A percentile compares a stretch with the other conserved stretches of the same genome.
These are phyloP conservation scores for Calliscelio sp. DNA, from an alignment of 2,888 invertebrate genomes.

Conservation along the genomic window DNA sequence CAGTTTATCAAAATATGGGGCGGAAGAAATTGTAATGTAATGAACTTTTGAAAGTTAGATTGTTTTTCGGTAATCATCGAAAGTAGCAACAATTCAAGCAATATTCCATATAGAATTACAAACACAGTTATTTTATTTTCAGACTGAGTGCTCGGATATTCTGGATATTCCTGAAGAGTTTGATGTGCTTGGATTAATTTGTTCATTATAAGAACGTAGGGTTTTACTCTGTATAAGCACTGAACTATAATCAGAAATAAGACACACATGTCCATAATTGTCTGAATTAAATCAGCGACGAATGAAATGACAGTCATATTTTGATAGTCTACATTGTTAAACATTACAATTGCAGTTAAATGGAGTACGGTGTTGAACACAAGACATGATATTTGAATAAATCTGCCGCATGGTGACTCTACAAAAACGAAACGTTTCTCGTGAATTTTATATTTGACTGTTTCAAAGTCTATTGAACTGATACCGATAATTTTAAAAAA, in stretches of 20 bases:
- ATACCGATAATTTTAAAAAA: constrained; percentile 26
- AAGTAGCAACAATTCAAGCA: too few species aligned
- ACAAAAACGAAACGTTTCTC: background rate
- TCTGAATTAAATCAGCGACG: background rate
- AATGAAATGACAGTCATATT: background rate
- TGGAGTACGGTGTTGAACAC: background rate
- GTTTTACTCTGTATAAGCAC: background rate
- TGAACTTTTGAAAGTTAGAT: background rate
- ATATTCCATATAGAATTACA: too few species aligned
- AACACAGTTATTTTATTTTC: too few species aligned
- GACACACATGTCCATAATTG: background rate
- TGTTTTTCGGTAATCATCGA: background rate
- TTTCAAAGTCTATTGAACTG: background rate
- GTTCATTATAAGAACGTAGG: background rate
- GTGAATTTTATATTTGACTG: background rate
- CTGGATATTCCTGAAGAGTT: background rate
- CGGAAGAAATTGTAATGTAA: background rate
- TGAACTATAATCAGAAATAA: background rate
- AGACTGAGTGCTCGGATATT: too few species aligned
- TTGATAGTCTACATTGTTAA: background rate
- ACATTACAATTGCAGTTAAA: background rate
- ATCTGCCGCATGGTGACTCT: background rate
- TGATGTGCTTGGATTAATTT: background rate
- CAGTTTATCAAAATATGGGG: background rate
- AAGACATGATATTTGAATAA: background rate